Evolutionary conservation across 2,113 vertebrate species (phyloP).

Genomic region (Oreochromis aureus): DNA sequence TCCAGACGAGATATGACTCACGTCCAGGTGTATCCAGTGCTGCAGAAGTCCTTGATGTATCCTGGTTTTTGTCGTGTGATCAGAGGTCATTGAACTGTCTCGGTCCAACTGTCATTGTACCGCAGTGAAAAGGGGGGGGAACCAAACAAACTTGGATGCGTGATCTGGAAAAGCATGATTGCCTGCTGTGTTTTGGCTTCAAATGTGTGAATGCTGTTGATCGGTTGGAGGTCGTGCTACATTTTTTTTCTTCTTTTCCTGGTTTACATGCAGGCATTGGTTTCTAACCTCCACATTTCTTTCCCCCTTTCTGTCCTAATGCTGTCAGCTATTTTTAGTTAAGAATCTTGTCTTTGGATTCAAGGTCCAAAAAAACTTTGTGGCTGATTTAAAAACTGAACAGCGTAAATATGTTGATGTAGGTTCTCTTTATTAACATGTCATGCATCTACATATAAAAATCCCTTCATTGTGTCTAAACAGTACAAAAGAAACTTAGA

Average conservation of each 20-base stretch:
- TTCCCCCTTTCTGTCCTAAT: background rate
- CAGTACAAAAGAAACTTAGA: background rate
- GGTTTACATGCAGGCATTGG: background rate
- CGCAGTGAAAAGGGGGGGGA: background rate
- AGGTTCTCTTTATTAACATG: background rate
- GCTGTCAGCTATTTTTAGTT: background rate
- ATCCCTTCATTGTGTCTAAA: background rate
- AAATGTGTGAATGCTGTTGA: background rate
- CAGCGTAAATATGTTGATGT: background rate
- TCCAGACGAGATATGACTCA: background rate
- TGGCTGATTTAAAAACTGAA: background rate
- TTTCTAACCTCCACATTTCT: background rate
- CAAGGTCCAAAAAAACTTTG: background rate
- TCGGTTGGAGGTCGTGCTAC: background rate
- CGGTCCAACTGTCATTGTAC: background rate
- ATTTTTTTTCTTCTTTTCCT: background rate
- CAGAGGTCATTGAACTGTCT: background rate
- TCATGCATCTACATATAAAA: background rate
- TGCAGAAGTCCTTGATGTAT: constrained; percentile 28
- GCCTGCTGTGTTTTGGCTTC: background rate
- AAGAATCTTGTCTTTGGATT: background rate
- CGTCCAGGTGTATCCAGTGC: background rate
- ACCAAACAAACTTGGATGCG: background rate
- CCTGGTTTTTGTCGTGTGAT: background rate
- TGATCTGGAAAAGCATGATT: background rate